Percentiles rank a stretch among this genome's conserved stretches.
Conservation (phyloP, 2,797 vertebrate species). For the Scolopax rusticola region DNA sequence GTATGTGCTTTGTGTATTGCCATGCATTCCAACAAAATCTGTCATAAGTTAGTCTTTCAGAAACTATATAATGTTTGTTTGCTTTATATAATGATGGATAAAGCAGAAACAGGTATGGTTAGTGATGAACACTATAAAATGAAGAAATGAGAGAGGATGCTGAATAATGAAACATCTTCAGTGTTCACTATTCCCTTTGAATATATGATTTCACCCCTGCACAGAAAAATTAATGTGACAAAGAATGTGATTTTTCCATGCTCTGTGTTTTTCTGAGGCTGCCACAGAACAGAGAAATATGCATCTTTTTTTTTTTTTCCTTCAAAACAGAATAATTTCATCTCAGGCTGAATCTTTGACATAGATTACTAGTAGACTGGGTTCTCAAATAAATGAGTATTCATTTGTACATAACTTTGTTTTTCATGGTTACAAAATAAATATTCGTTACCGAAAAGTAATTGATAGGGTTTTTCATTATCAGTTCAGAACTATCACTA, state of each 20-base stretch:
- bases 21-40: background rate
- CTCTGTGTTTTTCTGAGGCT: background rate
- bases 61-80: background rate
- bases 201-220: background rate
- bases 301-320: background rate
- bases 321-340: background rate
- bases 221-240: background rate
- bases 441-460: slow-evolving; percentile 14
- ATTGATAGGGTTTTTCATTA: background rate
- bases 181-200: background rate
- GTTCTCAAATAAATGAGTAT: background rate
- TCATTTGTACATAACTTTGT: background rate
- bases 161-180: background rate
- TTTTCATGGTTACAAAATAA: slow-evolving; percentile 13
- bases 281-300: background rate
- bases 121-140: background rate
- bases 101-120: background rate
- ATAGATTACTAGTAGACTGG: background rate
- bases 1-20: rapidly evolving
- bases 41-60: background rate
- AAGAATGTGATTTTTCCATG: background rate
- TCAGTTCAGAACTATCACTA: background rate
- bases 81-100: background rate
- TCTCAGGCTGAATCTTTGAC: background rate
- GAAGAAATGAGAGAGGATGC: background rate